A percentile compares a stretch with the other conserved stretches of the same genome.
These are phyloP conservation scores for Dynastes maya DNA, from an alignment of 2,888 invertebrate species.

Conservation along the genomic window DNA sequence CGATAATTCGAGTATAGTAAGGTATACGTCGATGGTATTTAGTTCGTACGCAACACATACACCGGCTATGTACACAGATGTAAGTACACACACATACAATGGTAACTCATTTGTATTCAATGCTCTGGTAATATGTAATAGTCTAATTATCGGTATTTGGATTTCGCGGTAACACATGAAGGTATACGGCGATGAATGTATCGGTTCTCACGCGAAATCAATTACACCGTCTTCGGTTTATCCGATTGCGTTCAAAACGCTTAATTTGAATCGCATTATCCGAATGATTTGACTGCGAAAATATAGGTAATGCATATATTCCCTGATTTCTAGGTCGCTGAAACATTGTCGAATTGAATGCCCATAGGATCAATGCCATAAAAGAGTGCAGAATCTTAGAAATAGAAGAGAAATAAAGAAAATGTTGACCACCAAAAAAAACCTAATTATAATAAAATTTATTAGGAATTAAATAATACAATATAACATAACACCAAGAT, in stretches of 20 bases:
- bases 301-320: too few relatives aligned
- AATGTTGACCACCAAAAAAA: too few relatives aligned
- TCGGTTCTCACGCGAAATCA: conserved; percentile 14
- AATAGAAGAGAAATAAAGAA: too few relatives aligned
- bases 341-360: too few relatives aligned
- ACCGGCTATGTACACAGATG: neutral
- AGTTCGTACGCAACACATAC: conserved; percentile 3
- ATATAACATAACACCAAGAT: too few relatives aligned
- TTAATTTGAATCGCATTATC: neutral
- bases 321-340: too few relatives aligned
- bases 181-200: neutral
- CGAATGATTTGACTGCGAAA: too few relatives aligned
- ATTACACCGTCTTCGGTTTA: conserved; percentile 11
- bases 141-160: conserved; percentile 23
- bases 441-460: too few relatives aligned
- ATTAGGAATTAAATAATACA: too few relatives aligned
- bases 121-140: conserved; percentile 7
- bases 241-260: neutral
- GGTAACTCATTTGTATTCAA: conserved; percentile 8
- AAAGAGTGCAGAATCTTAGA: too few relatives aligned
- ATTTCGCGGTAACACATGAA: too few relatives aligned
- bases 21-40: conserved; percentile 19
- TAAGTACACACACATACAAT: neutral
- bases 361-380: too few relatives aligned
- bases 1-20: conserved; percentile 14